phyloP scores from a whole-genome alignment of 1,140 invertebrate species.

The Drosophila ohnishii region DNA sequence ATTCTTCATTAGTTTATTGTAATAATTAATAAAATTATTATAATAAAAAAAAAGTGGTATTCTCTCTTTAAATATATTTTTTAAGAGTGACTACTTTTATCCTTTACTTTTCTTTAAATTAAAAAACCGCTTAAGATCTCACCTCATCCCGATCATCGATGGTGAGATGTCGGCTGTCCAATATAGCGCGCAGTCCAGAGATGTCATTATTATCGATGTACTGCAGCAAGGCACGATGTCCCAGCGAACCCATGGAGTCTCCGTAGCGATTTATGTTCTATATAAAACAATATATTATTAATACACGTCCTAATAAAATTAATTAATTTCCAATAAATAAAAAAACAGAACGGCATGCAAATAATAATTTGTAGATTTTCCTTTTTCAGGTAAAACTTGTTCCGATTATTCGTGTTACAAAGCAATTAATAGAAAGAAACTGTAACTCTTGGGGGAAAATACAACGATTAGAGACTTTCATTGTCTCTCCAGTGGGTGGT shows the following conservation, averaged over 20 bases:
- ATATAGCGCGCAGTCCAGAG: constrained; percentile 89
- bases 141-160: constrained; percentile 97
- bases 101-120: neutral
- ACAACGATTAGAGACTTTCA: constrained; percentile 10
- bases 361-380: constrained; percentile 13
- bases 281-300: neutral
- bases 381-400: neutral
- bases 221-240: constrained; percentile 90
- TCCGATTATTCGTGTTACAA: constrained; percentile 37
- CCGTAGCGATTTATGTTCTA: constrained; percentile 83
- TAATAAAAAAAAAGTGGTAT: no score
- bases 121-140: constrained; percentile 55
- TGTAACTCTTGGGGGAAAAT: constrained; percentile 9
- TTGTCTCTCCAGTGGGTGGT: constrained; percentile 5
- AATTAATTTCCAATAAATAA: neutral
- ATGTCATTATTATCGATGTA: constrained; percentile 92
- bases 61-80: no score
- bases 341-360: constrained; percentile 32
- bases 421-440: constrained; percentile 18
- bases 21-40: no score
- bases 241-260: constrained; percentile 95
- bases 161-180: constrained; percentile 91
- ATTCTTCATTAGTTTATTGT: neutral
- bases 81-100: no score
- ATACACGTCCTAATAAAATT: neutral